Conservation (phyloP, 2,888 invertebrate species). For the Archips crataeganus region DNA sequence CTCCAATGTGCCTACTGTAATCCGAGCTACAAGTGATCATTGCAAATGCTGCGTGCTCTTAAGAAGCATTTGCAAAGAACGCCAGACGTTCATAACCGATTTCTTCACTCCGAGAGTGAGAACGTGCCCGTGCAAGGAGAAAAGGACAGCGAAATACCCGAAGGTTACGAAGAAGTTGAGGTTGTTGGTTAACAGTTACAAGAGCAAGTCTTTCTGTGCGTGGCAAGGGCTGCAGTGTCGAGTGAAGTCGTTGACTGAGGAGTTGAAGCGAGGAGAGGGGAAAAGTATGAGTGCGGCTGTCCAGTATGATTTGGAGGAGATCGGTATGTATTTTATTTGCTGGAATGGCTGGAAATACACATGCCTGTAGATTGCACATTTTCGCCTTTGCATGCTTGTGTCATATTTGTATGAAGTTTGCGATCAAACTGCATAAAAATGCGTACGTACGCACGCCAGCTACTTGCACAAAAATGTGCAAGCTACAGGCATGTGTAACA, state of each 20-base stretch:
- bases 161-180: conserved; percentile 66
- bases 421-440: no score
- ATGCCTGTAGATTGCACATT: no score
- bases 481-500: no score
- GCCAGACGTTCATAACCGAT: conserved; percentile 67
- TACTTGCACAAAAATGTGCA: no score
- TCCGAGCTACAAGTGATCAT: conserved; percentile 49
- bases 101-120: conserved; percentile 57
- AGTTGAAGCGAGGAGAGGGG: conserved; percentile 8
- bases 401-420: no score
- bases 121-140: conserved; percentile 62
- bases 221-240: conserved; percentile 53
- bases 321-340: conserved; percentile 54
- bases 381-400: no score
- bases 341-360: not conserved
- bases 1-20: not conserved
- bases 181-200: conserved; percentile 62
- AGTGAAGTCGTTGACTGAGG: conserved; percentile 44
- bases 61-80: conserved; percentile 59
- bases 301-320: conserved; percentile 55
- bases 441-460: no score
- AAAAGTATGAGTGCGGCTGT: not conserved
- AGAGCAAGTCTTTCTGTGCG: conserved; percentile 50
- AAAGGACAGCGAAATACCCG: conserved; percentile 52
- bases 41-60: conserved; percentile 69